A percentile compares a stretch with the other conserved stretches of the same genome.
Evolutionary conservation across 2,888 invertebrate species (phyloP).

Genomic region (Cybosia mesomella): DNA sequence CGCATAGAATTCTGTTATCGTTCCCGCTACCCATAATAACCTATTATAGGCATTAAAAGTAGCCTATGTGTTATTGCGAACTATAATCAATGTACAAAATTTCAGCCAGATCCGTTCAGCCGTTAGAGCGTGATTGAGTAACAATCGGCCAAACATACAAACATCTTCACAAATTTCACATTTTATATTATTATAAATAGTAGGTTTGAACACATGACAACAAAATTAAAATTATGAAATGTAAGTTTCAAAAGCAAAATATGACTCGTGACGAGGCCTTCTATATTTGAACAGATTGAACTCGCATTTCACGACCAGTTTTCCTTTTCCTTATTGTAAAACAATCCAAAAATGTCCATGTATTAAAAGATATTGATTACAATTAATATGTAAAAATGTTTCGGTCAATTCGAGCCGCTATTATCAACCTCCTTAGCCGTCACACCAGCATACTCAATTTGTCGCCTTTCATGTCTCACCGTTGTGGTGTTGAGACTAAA

Average conservation of each 20-base stretch:
- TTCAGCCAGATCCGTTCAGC: too few relatives aligned
- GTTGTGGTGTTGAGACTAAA: constrained; percentile 22
- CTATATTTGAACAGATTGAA: constrained; percentile 35
- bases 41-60: too few relatives aligned
- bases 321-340: constrained; percentile 28
- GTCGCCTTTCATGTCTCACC: constrained; percentile 54
- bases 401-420: constrained; percentile 43
- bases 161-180: too few relatives aligned
- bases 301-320: constrained; percentile 25
- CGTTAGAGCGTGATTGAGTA: too few relatives aligned
- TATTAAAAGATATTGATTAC: constrained; percentile 40
- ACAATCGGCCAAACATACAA: too few relatives aligned
- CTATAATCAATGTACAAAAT: too few relatives aligned
- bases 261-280: constrained; percentile 20
- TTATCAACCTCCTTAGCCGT: constrained; percentile 52
- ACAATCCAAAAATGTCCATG: constrained; percentile 37
- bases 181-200: too few relatives aligned
- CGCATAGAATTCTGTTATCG: too few relatives aligned
- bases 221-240: neutral
- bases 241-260: neutral
- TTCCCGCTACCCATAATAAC: too few relatives aligned
- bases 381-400: constrained; percentile 52
- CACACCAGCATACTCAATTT: constrained; percentile 65
- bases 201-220: neutral
- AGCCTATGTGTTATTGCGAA: too few relatives aligned